A percentile compares a stretch with the other conserved stretches of the same genome.
Conservation (phyloP, 2,888 invertebrate genomes). For the Chymomyza procnemis region DNA sequence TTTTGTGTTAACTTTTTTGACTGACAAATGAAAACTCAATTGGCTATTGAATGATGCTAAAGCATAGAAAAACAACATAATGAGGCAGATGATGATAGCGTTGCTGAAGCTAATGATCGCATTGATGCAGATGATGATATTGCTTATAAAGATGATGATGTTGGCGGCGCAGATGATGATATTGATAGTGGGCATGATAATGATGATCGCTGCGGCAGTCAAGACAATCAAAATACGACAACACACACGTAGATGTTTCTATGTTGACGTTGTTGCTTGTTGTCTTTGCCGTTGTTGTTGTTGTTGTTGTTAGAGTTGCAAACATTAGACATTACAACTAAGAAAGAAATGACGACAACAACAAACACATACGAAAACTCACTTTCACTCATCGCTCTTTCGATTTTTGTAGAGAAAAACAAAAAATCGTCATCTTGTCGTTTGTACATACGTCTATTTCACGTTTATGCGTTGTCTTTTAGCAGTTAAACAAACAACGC, state of each 20-base stretch:
- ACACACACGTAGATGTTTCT: constrained; percentile 29
- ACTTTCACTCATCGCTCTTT: constrained; percentile 69
- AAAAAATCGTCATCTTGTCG: constrained; percentile 64
- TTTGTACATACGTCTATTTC: constrained; percentile 4
- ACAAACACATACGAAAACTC: constrained; percentile 57
- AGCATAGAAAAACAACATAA: neutral
- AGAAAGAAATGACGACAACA: constrained; percentile 67
- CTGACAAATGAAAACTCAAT: constrained; percentile 73
- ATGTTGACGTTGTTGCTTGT: constrained; percentile 19
- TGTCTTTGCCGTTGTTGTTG: constrained; percentile 22
- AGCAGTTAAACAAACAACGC: constrained; percentile 32
- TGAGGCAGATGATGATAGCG: neutral
- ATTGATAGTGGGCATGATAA: constrained; percentile 31
- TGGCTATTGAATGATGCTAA: constrained; percentile 51
- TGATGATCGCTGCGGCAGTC: constrained; percentile 3
- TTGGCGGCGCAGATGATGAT: constrained; percentile 27
- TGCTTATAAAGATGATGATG: constrained; percentile 7
- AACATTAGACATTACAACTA: constrained; percentile 63
- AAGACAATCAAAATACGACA: constrained; percentile 7
- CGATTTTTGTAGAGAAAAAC: constrained; percentile 23
- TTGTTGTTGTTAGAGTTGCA: constrained; percentile 42
- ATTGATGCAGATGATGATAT: neutral
- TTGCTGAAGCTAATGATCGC: constrained; percentile 10
- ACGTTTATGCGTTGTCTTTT: neutral
- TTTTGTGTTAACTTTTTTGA: constrained; percentile 43